Conservation (phyloP, 2,113 vertebrate species). For the Calyptomena viridis region DNA sequence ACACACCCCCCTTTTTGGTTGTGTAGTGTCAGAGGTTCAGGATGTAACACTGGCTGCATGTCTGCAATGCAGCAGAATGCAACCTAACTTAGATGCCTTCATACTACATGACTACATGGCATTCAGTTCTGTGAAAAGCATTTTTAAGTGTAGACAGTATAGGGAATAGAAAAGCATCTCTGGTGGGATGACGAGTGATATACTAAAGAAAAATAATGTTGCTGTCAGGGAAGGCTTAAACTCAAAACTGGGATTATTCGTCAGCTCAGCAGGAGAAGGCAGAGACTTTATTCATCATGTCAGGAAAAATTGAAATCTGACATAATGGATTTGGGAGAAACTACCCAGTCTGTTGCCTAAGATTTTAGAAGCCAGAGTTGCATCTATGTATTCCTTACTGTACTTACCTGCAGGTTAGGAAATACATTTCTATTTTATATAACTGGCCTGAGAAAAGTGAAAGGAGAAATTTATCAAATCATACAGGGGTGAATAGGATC, state of each 20-base stretch:
- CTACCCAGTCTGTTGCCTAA: neutral
- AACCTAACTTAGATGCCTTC: neutral
- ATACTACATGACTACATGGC: neutral
- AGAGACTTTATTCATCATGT: neutral
- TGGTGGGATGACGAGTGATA: neutral
- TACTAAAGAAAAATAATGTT: neutral
- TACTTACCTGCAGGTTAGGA: neutral
- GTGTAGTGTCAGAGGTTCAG: neutral
- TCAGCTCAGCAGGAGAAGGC: neutral
- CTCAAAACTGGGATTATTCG: neutral
- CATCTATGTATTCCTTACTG: neutral
- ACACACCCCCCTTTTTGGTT: accelerated
- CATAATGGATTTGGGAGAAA: neutral
- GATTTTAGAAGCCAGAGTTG: neutral
- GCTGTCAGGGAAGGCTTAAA: neutral
- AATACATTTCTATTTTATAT: neutral
- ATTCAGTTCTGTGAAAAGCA: neutral
- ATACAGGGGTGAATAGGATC: neutral
- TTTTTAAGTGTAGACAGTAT: neutral
- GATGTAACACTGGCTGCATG: neutral
- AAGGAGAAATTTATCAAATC: neutral
- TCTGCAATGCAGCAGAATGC: neutral
- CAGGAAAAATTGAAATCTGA: neutral
- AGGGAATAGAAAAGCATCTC: neutral
- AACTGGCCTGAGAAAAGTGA: neutral